phyloP scores from a whole-genome alignment of 2,888 invertebrate species.

The Mongoloraphidia duomilia region DNA sequence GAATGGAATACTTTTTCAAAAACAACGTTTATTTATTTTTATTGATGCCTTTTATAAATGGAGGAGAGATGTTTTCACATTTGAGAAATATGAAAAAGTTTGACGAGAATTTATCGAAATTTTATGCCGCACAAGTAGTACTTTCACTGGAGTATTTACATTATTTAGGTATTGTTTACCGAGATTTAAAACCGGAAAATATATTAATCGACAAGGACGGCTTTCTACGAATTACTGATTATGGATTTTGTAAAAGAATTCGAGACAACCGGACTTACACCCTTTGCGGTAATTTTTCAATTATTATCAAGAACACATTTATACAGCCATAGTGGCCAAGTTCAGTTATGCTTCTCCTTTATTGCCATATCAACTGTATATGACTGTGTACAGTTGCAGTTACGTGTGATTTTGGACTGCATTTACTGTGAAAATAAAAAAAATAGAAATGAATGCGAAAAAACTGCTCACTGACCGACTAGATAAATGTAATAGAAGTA shows the following conservation, averaged over 20 bases:
- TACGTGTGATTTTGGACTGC: no score
- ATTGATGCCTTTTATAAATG: constrained; percentile 63
- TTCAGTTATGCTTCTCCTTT: no score
- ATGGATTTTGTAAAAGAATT: constrained; percentile 71
- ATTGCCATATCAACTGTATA: no score
- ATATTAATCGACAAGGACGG: constrained; percentile 59
- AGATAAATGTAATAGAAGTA: no score
- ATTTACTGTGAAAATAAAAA: no score
- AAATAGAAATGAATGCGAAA: no score
- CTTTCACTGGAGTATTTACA: constrained; percentile 80
- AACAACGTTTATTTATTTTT: constrained; percentile 67
- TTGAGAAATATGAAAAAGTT: constrained; percentile 34
- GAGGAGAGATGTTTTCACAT: constrained; percentile 70
- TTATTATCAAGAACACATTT: not conserved
- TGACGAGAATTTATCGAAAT: constrained; percentile 61
- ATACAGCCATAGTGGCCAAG: no score
- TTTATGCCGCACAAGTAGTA: constrained; percentile 76
- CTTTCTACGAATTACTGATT: constrained; percentile 71
- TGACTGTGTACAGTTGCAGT: no score
- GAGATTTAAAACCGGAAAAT: constrained; percentile 80
- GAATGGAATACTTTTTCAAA: constrained; percentile 67
- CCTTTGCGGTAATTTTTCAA: constrained; percentile 45
- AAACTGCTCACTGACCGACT: no score
- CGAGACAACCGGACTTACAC: constrained; percentile 63
- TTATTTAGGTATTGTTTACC: constrained; percentile 63